Percentiles rank a stretch among this genome's conserved stretches.
Evolutionary conservation across 2,888 invertebrate genomes (phyloP).

Genomic region (Cacoxenus indagator): DNA sequence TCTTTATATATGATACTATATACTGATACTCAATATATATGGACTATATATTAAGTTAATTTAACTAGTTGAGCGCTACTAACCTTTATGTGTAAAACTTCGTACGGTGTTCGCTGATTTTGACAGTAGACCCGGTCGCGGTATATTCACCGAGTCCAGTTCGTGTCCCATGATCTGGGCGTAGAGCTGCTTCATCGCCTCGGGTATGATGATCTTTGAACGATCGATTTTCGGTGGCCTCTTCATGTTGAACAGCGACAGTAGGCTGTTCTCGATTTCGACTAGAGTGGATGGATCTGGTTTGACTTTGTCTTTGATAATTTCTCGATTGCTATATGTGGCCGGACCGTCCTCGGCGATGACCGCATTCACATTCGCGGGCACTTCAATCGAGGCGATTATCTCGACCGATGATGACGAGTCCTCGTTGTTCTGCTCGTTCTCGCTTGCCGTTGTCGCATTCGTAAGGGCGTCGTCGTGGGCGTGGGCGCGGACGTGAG

Average conservation of each 20-base stretch:
- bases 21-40: too few relatives aligned
- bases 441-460: too few relatives aligned
- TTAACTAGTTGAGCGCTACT: slow-evolving; percentile 56
- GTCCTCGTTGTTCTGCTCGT: background rate
- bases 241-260: slow-evolving; percentile 70
- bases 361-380: slow-evolving; percentile 48
- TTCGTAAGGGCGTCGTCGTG: background rate
- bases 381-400: slow-evolving; percentile 46
- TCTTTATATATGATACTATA: too few relatives aligned
- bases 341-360: slow-evolving; percentile 54
- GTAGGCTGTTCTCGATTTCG: slow-evolving; percentile 70
- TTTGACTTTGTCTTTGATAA: slow-evolving; percentile 61
- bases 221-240: slow-evolving; percentile 71
- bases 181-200: slow-evolving; percentile 86
- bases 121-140: slow-evolving; percentile 78
- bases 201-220: slow-evolving; percentile 76
- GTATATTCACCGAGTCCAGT: slow-evolving; percentile 77
- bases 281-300: slow-evolving; percentile 71
- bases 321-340: slow-evolving; percentile 64
- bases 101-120: slow-evolving; percentile 88
- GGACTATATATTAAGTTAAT: too few relatives aligned
- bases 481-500: too few relatives aligned
- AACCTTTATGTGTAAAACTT: slow-evolving; percentile 85
- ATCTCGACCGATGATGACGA: slow-evolving; percentile 25
- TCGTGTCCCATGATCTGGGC: slow-evolving; percentile 76